These are phyloP conservation scores for Magallana ariakensis DNA, from an alignment of 1,140 invertebrate genomes.

Conservation along the genomic window DNA sequence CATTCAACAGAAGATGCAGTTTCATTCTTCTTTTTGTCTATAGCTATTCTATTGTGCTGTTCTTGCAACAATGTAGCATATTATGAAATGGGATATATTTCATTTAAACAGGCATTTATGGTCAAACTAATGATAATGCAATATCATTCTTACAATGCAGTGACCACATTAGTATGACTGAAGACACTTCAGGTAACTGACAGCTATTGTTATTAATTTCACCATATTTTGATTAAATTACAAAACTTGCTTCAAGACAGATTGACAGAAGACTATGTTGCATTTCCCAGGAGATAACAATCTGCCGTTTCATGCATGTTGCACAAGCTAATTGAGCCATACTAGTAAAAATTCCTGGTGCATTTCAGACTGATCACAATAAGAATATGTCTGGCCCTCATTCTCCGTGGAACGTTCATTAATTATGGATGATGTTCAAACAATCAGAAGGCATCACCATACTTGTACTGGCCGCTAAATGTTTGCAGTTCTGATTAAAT, in stretches of 20 bases:
- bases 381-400: not conserved
- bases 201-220: slow-evolving; percentile 26
- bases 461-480: slow-evolving; percentile 4
- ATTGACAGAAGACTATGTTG: not conserved
- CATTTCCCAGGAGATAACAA: slow-evolving; percentile 15
- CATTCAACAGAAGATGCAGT: no score
- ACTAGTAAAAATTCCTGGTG: slow-evolving; percentile 8
- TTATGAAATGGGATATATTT: no score
- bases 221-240: slow-evolving; percentile 31
- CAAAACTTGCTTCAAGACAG: slow-evolving; percentile 17
- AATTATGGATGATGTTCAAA: slow-evolving; percentile 29
- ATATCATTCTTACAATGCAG: not conserved
- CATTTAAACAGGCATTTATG: no score
- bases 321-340: slow-evolving; percentile 34
- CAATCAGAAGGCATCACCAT: slow-evolving; percentile 1
- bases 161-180: not conserved
- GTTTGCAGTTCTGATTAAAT: slow-evolving; percentile 38
- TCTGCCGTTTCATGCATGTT: slow-evolving; percentile 31
- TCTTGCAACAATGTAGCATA: no score
- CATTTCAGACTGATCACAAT: slow-evolving; percentile 10
- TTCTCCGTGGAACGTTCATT: not conserved
- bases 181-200: not conserved
- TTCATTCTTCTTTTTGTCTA: no score
- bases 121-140: no score
- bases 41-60: no score